Evolutionary conservation across 2,113 vertebrate species (phyloP).

Genomic region (Ornithorhynchus anatinus): DNA sequence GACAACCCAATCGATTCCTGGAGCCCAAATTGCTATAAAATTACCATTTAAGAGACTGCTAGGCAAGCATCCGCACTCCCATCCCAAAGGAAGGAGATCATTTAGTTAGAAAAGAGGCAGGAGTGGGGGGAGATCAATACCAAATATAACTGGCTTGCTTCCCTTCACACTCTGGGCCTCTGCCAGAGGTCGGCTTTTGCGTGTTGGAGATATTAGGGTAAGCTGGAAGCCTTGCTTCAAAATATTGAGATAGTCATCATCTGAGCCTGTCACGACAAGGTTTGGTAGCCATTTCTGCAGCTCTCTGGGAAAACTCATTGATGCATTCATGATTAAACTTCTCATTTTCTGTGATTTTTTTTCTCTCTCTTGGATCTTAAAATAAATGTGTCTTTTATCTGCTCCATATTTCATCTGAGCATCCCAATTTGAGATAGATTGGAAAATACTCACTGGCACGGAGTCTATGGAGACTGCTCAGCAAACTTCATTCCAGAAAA

Average conservation of each 20-base stretch:
- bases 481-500: slow-evolving; percentile 24
- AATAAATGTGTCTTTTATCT: slow-evolving; percentile 52
- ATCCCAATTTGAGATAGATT: slow-evolving; percentile 26
- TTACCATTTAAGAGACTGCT: slow-evolving; percentile 12
- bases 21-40: neutral
- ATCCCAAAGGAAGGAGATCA: slow-evolving; percentile 31
- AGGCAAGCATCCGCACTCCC: slow-evolving; percentile 3
- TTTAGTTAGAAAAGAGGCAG: slow-evolving; percentile 33
- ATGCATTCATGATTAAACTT: slow-evolving; percentile 35
- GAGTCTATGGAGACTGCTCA: slow-evolving; percentile 4
- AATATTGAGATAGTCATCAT: neutral
- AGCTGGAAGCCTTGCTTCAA: slow-evolving; percentile 24
- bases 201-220: slow-evolving; percentile 33
- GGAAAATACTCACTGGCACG: slow-evolving; percentile 25
- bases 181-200: slow-evolving; percentile 38
- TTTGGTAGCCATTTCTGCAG: neutral
- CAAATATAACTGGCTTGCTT: slow-evolving; percentile 55
- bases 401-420: slow-evolving; percentile 24
- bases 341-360: slow-evolving; percentile 43
- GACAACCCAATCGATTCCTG: neutral
- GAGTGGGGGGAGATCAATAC: slow-evolving; percentile 53
- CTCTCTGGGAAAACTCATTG: slow-evolving; percentile 8
- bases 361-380: slow-evolving; percentile 38
- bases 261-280: slow-evolving; percentile 12
- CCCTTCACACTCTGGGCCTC: slow-evolving; percentile 36